Base-by-base conservation (phyloP, 2,888 invertebrate genomes). In the Eumacrocentrus americanus region DNA sequence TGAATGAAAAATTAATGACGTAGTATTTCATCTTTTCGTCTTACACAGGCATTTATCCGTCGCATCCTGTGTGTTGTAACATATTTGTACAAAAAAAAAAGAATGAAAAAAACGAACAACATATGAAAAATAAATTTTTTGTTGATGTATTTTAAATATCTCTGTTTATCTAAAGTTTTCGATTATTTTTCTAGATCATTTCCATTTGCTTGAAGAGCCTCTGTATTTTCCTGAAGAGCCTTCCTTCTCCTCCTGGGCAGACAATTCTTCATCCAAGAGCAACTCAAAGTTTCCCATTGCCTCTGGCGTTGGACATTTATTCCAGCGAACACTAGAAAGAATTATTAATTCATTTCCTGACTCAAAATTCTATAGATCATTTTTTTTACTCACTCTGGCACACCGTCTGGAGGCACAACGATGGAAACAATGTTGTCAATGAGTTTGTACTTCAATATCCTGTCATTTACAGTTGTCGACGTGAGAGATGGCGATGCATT, bases 401-500 rank as follows among this genome's bases (percentile, higher is more conserved):
- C 83, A 48, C 95, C 94, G 72, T 91, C 91, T 0, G 94, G 91
- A 0, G 96, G 95, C 22, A 96, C 82, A 0, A 97, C 92, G 37
- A 97, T 89, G 5, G 94, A 92, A 69, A 97, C 84, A 69, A 96
- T 92, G 79, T 96, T 95, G 77, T 95, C 95, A 67, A 97, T 91
- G 47, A 98, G 83, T 82, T 95, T 95, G 75, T 95, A 92, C 78
- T 98, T 97, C 72, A 97, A 84, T 74, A 95, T 95, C 68, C 96
- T 85, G 81, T 98, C 97, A 74, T 94, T 95, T 0, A 92, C 92
- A 0, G 97, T 98, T 0, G 97, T 98, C 0, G 96, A 94, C 1
- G 95, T 93, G 63, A 97, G 81, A 0, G 97, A 95, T 0, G 97
- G 97, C 0, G 96, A 97, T 1, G 97, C 95, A 77, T 97, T 97